Evolutionary conservation across 2,113 vertebrate genomes (phyloP).

Genomic region (Puntigrus tetrazona): DNA sequence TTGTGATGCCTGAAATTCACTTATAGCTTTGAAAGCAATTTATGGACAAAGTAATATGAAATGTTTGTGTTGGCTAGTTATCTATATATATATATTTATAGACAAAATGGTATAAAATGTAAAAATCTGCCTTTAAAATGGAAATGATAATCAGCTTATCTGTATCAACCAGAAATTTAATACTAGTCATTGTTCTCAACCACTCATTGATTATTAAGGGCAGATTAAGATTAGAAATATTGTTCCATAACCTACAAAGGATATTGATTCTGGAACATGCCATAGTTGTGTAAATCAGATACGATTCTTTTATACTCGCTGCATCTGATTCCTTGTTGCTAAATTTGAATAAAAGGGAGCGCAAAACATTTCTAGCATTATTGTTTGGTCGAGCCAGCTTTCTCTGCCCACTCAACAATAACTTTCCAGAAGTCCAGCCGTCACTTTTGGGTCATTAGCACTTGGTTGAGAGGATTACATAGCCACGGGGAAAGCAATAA

Average conservation of each 20-base stretch:
- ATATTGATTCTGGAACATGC: neutral
- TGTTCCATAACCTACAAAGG: neutral
- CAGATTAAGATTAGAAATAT: neutral
- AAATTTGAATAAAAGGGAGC: neutral
- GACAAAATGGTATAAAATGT: too few species aligned
- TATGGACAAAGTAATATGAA: too few species aligned
- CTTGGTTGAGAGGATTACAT: constrained; percentile 53
- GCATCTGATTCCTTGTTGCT: neutral
- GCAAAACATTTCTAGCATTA: constrained; percentile 46
- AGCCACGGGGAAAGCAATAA: constrained; percentile 26
- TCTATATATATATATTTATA: too few species aligned
- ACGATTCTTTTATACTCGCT: neutral
- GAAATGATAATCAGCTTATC: constrained; percentile 11
- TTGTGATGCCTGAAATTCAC: too few species aligned
- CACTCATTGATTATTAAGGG: neutral
- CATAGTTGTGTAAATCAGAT: neutral
- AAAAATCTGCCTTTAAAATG: neutral
- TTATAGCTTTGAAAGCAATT: too few species aligned
- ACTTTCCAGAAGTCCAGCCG: constrained; percentile 25
- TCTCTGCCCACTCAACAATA: constrained; percentile 52
- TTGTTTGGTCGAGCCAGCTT: constrained; percentile 61
- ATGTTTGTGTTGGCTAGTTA: too few species aligned
- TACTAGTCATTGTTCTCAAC: neutral
- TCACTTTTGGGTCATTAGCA: constrained; percentile 46
- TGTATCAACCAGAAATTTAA: neutral